Percentiles rank a stretch among this genome's conserved stretches.
These are phyloP conservation scores for Diglossa brunneiventris DNA, from an alignment of 2,113 vertebrate genomes.

Conservation along the genomic window DNA sequence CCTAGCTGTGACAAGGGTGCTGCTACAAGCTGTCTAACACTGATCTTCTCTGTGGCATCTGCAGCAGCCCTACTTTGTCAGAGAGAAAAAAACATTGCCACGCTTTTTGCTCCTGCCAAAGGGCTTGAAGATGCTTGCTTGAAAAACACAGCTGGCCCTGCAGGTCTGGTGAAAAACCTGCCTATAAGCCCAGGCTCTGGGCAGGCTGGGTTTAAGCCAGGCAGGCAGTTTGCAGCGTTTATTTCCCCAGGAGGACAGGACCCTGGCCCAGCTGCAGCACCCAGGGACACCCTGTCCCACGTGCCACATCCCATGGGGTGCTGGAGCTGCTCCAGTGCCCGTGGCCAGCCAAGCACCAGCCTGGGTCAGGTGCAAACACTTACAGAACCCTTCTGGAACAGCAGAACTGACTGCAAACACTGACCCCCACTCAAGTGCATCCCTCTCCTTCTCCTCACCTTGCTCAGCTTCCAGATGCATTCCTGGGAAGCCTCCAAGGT, in stretches of 20 bases:
- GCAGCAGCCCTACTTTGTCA: not conserved
- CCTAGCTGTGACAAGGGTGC: not conserved
- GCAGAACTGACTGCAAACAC: accelerated
- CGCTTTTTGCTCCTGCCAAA: not conserved
- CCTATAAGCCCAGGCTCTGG: not conserved
- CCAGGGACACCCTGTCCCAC: not conserved
- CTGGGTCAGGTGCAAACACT: not conserved
- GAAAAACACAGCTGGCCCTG: not conserved
- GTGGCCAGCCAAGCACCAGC: not conserved
- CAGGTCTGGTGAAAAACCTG: not conserved
- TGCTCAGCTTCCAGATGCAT: not conserved
- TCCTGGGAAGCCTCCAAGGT: not conserved
- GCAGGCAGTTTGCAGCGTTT: not conserved
- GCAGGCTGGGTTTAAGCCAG: not conserved
- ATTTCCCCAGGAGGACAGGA: not conserved
- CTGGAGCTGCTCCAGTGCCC: not conserved
- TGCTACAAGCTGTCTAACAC: not conserved
- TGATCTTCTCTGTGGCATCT: not conserved
- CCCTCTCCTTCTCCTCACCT: not conserved
- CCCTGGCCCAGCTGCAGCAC: not conserved
- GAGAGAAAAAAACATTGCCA: not conserved
- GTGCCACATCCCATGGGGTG: not conserved
- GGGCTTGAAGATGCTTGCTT: not conserved
- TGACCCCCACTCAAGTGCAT: accelerated
- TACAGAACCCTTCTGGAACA: not conserved